phyloP scores from a whole-genome alignment of 2,113 vertebrate species.

The Syngnathus scovelli region DNA sequence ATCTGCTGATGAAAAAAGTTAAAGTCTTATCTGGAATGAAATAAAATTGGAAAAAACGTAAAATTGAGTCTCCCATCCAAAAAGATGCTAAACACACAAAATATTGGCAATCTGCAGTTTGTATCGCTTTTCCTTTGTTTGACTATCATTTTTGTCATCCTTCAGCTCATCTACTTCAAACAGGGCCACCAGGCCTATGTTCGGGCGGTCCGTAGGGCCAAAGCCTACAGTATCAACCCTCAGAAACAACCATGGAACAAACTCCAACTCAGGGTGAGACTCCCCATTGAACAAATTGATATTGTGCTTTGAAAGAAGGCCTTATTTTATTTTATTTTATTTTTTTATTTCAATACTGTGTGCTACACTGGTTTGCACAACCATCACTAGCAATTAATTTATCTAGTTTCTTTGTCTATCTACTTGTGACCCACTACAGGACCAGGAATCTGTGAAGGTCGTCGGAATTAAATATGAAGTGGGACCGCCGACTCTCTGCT shows the following conservation, averaged over 20 bases:
- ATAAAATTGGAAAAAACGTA: background rate
- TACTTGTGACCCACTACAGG: constrained; percentile 63
- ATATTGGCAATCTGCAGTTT: background rate
- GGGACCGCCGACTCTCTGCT: constrained; percentile 93
- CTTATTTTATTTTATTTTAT: background rate
- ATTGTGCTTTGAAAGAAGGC: background rate
- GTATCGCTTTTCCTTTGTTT: background rate
- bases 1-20: no score
- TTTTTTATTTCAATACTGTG: background rate
- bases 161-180: constrained; percentile 92
- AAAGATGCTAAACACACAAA: background rate
- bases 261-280: constrained; percentile 91
- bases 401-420: background rate
- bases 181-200: constrained; percentile 98
- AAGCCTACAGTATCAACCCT: constrained; percentile 90
- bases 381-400: background rate
- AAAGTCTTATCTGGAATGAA: background rate
- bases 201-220: constrained; percentile 89
- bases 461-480: constrained; percentile 98
- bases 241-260: constrained; percentile 99
- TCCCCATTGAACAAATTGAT: background rate
- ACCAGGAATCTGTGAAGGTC: constrained; percentile 96
- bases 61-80: background rate
- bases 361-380: background rate
- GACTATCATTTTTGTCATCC: constrained; percentile 11